A percentile compares a stretch with the other conserved stretches of the same genome.
These are phyloP conservation scores for Acrocephalus arundinaceus DNA, from an alignment of 2,113 vertebrate species.

Conservation along the genomic window DNA sequence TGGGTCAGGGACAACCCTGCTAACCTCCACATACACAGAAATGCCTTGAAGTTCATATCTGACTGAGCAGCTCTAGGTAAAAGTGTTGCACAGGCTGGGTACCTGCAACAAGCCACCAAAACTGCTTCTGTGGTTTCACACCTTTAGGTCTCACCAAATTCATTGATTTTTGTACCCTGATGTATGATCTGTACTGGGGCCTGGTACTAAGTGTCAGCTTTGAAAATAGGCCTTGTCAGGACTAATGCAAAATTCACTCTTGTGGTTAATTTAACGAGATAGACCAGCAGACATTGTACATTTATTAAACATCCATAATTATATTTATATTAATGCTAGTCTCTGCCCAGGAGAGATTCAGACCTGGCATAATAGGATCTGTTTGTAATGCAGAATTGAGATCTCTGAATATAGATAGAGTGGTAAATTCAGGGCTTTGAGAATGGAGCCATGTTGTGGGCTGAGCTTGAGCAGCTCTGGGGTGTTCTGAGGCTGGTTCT, in stretches of 20 bases:
- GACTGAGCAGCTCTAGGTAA: not conserved
- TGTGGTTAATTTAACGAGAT: constrained; percentile 6
- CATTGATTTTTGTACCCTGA: not conserved
- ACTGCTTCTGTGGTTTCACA: not conserved
- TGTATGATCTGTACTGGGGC: not conserved
- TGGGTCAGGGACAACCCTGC: not conserved
- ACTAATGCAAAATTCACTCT: constrained; percentile 36
- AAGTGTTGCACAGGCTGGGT: not conserved
- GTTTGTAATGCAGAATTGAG: not conserved
- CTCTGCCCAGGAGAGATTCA: constrained; percentile 6
- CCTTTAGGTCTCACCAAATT: not conserved
- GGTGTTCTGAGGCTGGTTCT: not conserved
- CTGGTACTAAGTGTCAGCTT: constrained; percentile 24
- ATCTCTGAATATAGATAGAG: not conserved
- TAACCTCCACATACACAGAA: not conserved
- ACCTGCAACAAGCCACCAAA: not conserved
- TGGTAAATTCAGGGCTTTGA: not conserved
- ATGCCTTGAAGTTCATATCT: not conserved
- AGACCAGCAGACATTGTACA: not conserved
- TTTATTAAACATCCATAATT: constrained; percentile 35
- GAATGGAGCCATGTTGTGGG: not conserved
- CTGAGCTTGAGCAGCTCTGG: not conserved
- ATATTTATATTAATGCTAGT: constrained; percentile 15
- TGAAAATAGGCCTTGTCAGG: constrained; percentile 21
- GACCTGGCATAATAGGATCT: not conserved